phyloP scores from a whole-genome alignment of 2,888 invertebrate species.

The Megaustenia siamemsis region DNA sequence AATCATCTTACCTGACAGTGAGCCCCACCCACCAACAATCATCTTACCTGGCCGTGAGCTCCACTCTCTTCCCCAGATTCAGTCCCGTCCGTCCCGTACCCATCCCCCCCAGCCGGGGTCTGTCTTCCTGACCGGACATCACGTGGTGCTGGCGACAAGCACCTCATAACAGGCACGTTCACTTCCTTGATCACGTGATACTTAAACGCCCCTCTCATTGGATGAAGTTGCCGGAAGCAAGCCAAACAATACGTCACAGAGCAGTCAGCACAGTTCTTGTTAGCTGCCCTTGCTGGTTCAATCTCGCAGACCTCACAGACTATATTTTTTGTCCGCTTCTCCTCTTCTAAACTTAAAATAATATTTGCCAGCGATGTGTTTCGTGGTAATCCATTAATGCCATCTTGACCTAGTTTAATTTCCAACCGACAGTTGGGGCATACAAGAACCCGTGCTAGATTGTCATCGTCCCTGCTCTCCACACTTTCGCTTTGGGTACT shows the following conservation, averaged over 20 bases:
- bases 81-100: slow-evolving; percentile 42
- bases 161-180: slow-evolving; percentile 11
- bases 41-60: slow-evolving; percentile 47
- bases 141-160: slow-evolving; percentile 37
- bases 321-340: slow-evolving; percentile 32
- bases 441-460: background rate
- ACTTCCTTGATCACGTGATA: slow-evolving; percentile 58
- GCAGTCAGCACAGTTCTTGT: slow-evolving; percentile 56
- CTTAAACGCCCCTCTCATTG: slow-evolving; percentile 57
- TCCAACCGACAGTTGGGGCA: slow-evolving; percentile 55
- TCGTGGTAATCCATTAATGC: slow-evolving; percentile 52
- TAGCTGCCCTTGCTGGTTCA: slow-evolving; percentile 53
- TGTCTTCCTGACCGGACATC: slow-evolving; percentile 4
- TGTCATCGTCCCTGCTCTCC: background rate
- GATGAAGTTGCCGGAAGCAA: slow-evolving; percentile 56
- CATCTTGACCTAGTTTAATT: slow-evolving; percentile 52
- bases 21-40: no score
- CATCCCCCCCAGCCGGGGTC: slow-evolving; percentile 34
- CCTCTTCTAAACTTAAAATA: slow-evolving; percentile 56
- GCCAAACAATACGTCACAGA: slow-evolving; percentile 53
- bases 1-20: no score
- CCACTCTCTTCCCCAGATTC: slow-evolving; percentile 50
- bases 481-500: slow-evolving; percentile 5
- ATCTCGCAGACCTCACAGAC: slow-evolving; percentile 57
- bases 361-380: slow-evolving; percentile 57